A percentile compares a stretch with the other conserved stretches of the same genome.
Conservation (phyloP, 2,113 vertebrate genomes). For the Lethenteron reissneri region DNA sequence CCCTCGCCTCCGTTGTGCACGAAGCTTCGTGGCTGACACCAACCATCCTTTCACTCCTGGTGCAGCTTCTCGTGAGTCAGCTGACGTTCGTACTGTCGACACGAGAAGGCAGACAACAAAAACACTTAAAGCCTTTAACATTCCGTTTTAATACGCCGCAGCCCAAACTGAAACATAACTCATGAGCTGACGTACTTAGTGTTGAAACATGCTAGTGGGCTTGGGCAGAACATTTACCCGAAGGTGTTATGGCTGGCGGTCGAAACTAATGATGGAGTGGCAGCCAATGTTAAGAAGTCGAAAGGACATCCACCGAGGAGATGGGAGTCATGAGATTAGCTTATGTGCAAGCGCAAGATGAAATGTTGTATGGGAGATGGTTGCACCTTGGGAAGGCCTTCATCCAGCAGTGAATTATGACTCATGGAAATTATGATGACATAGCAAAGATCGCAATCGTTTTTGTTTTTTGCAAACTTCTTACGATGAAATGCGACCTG, state of each 20-base stretch:
- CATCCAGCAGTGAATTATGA: no score
- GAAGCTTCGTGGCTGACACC: no score
- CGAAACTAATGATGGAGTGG: background rate
- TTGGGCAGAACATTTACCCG: background rate
- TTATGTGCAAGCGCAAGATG: no score
- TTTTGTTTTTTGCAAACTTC: no score
- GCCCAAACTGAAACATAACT: background rate
- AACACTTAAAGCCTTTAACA: background rate
- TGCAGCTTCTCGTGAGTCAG: constrained; percentile 62
- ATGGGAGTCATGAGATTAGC: no score
- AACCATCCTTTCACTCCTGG: constrained; percentile 37
- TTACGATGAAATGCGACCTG: no score
- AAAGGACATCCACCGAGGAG: background rate
- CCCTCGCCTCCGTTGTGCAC: no score
- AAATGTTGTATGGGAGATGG: no score
- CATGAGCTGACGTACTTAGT: background rate
- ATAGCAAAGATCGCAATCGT: no score
- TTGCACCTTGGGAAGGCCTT: no score
- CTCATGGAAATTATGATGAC: no score
- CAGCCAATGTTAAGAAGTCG: background rate
- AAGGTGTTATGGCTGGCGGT: background rate
- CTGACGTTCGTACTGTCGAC: constrained; percentile 60
- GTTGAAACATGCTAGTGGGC: background rate
- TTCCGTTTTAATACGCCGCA: background rate
- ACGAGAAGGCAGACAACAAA: constrained; percentile 16